A percentile compares a stretch with the other conserved stretches of the same genome.
These are phyloP conservation scores for Acanthiza pusilla DNA, from an alignment of 2,797 vertebrate species.

Conservation along the genomic window DNA sequence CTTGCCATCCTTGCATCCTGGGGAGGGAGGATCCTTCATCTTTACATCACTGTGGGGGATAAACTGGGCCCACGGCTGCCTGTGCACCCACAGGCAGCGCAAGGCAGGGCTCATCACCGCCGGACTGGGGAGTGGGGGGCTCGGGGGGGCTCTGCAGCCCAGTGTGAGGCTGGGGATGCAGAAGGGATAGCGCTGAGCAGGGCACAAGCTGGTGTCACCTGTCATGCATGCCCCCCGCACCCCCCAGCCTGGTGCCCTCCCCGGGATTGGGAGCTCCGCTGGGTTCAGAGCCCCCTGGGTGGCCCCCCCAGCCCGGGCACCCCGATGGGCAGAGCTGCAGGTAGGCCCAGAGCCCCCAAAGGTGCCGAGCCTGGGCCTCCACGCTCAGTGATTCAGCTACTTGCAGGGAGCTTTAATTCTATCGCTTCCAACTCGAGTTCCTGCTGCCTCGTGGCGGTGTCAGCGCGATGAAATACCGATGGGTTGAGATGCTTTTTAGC, in stretches of 20 bases:
- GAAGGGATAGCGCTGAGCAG: not conserved
- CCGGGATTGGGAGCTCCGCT: rapidly evolving
- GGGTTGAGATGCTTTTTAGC: not conserved
- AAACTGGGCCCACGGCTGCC: not conserved
- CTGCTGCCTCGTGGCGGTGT: not conserved
- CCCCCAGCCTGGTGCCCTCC: not conserved
- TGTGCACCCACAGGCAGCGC: not conserved
- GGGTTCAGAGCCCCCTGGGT: not conserved
- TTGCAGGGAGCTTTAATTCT: not conserved
- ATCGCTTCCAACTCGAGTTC: not conserved
- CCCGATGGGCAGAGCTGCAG: not conserved
- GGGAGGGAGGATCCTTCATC: not conserved
- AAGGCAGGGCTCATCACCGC: not conserved
- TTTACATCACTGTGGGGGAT: not conserved
- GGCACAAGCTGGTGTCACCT: not conserved
- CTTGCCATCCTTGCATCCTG: not conserved
- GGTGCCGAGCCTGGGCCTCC: not conserved
- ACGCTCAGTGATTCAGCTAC: slow-evolving; percentile 24
- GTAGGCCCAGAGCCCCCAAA: rapidly evolving
- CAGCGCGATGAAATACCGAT: not conserved
- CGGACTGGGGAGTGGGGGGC: rapidly evolving
- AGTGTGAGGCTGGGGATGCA: not conserved
- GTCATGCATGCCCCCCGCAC: rapidly evolving
- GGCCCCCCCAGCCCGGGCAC: rapidly evolving
- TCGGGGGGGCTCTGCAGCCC: not conserved